Base-by-base conservation (phyloP, 23 tunicate genomes). In the Oikopleura dioica region DNA sequence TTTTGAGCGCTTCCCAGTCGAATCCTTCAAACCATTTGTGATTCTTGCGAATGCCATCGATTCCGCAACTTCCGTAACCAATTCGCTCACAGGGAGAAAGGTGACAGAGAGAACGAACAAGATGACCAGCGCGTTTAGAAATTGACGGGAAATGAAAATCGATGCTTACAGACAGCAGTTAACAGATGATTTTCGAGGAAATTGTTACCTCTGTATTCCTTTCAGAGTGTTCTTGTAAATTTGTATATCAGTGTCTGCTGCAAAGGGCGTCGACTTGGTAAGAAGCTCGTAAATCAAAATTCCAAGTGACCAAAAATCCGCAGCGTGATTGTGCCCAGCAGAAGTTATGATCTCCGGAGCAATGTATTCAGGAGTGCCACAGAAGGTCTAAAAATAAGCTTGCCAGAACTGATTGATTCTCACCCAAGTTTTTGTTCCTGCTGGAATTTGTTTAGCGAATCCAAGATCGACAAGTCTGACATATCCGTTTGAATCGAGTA, bases 301-400 rank as follows among this genome's bases (percentile, higher is more conserved):
- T 35, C 98, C 98, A 0, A 92, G 78, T 5, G 98, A 86, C 94
- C 94, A 92, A 59, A 78, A 86, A 76, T 92, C 98, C 5, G 83
- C 98, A 33, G 98, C 98, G 28, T 82, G 69, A 38, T 92, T 92
- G 72, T 92, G 98, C 9, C 98, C 98, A 2, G 83, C 77, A 78
- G 86, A 82, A 44, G 82, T 36, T 29, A 86, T 76, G 36, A 92
- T 84, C 80, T 92, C 98, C 26, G 98, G 98, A 36, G 98, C 98
- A 23, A 92, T 84, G 69, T 92, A 92, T 80, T 92, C 88, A 12
- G 98, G 98, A 32, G 98, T 92, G 23, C 98, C 98, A 51, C 98
- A 92, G 69, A 92, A 92, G 0, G 98, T 92, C n/a, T n/a, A n/a
- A n/a, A n/a, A n/a, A n/a, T n/a, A n/a, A n/a, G n/a, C n/a, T n/a